Conservation (phyloP, 2,888 invertebrate genomes). For the Xanthorhoe spadicearia region DNA sequence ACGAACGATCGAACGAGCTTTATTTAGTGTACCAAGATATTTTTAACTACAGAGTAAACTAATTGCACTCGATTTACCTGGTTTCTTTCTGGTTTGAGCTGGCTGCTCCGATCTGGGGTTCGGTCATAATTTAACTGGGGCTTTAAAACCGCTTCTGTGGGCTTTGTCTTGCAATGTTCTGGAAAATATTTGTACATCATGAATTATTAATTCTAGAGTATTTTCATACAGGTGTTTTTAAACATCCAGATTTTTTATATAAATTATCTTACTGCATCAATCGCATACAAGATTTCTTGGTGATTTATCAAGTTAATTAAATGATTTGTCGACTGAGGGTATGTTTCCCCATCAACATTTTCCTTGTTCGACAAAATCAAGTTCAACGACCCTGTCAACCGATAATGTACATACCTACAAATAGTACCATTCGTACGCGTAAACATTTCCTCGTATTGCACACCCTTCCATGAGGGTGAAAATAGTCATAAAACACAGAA, state of each 20-base stretch:
- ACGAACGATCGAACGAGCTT: too few species aligned
- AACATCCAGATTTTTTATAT: not conserved
- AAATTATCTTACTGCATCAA: not conserved
- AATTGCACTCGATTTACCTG: not conserved
- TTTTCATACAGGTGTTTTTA: conserved; percentile 37
- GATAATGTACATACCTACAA: conserved; percentile 23
- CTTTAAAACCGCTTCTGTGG: conserved; percentile 34
- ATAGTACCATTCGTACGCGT: conserved; percentile 47
- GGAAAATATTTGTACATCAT: conserved; percentile 25
- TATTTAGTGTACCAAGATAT: too few species aligned
- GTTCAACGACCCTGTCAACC: conserved; percentile 54
- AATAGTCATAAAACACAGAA: conserved; percentile 66
- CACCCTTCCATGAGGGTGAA: conserved; percentile 58
- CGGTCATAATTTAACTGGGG: conserved; percentile 31
- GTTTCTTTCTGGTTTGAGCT: conserved; percentile 6
- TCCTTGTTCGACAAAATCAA: conserved; percentile 39
- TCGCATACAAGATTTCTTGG: not conserved
- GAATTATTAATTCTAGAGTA: conserved; percentile 26
- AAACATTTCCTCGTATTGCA: conserved; percentile 60
- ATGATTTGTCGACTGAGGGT: not conserved
- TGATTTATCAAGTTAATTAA: not conserved
- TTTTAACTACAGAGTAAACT: too few species aligned
- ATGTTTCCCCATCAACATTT: conserved; percentile 21
- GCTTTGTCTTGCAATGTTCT: conserved; percentile 30
- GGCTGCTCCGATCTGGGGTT: conserved; percentile 15